Conservation (phyloP, 2,113 vertebrate genomes). For the Apus apus region DNA sequence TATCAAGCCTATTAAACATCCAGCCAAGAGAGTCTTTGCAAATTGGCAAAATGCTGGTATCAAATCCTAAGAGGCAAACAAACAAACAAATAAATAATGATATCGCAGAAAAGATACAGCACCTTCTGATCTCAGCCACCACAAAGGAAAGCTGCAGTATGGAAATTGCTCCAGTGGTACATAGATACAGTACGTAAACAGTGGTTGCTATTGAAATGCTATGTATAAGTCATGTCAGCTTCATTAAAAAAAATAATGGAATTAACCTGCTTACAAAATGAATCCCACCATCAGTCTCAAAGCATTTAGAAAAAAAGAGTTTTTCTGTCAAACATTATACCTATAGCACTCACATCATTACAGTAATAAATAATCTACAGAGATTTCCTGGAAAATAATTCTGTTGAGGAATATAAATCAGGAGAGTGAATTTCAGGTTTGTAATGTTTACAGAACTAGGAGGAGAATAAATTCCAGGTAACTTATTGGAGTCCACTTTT, state of each 20-base stretch:
- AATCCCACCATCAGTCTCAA: neutral
- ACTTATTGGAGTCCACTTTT: neutral
- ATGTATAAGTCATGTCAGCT: neutral
- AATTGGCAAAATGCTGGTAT: constrained; percentile 88
- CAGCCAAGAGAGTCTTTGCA: constrained; percentile 96
- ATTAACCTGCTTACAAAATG: neutral
- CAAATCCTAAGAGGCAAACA: constrained; percentile 81
- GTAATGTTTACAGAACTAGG: neutral
- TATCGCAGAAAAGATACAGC: neutral
- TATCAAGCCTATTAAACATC: constrained; percentile 98
- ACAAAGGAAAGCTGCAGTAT: neutral
- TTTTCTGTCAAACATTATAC: neutral
- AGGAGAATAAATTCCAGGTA: neutral
- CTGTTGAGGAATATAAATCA: neutral
- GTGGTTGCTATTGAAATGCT: neutral
- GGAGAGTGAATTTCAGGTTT: neutral
- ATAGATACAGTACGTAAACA: neutral
- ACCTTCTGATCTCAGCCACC: neutral
- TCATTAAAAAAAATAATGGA: neutral
- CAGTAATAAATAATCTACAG: neutral
- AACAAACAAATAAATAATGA: neutral
- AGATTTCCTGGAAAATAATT: neutral
- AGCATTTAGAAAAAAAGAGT: neutral
- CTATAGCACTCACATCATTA: neutral
- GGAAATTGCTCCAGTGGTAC: neutral